Evolutionary conservation across 2,113 vertebrate genomes (phyloP).

Genomic region (Phrynosoma platyrhinos): DNA sequence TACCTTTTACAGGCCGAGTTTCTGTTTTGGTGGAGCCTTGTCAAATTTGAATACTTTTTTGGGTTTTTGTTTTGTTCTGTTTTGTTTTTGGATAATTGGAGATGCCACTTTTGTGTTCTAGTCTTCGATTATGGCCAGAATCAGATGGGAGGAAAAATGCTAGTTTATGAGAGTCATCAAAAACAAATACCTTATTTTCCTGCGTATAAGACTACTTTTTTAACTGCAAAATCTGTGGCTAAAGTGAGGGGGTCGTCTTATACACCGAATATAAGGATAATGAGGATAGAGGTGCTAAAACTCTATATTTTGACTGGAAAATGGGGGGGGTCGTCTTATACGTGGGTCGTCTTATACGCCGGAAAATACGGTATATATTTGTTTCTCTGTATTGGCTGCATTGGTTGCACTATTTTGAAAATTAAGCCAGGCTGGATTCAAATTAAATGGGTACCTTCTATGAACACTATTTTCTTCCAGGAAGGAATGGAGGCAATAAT

Average conservation of each 20-base stretch:
- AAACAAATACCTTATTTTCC: no score
- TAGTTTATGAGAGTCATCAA: background rate
- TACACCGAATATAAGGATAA: no score
- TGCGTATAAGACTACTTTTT: no score
- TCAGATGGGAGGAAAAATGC: background rate
- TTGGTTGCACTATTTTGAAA: background rate
- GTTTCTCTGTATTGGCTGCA: background rate
- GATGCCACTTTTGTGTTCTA: background rate
- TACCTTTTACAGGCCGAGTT: no score
- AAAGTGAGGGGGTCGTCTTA: no score
- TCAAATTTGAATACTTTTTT: background rate
- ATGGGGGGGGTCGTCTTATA: no score
- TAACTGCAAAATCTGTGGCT: no score
- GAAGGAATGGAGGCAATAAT: constrained; percentile 36
- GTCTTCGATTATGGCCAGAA: background rate
- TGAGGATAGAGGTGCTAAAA: no score
- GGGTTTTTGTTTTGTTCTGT: no score
- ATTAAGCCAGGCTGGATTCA: background rate
- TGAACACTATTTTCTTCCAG: background rate
- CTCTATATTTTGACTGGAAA: no score
- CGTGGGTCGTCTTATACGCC: no score
- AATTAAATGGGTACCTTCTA: background rate
- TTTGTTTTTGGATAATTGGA: background rate
- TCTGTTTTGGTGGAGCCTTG: background rate
- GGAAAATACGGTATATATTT: no score